Base-by-base conservation (phyloP, 2,888 invertebrate genomes). In the Epistrophe eligans region DNA sequence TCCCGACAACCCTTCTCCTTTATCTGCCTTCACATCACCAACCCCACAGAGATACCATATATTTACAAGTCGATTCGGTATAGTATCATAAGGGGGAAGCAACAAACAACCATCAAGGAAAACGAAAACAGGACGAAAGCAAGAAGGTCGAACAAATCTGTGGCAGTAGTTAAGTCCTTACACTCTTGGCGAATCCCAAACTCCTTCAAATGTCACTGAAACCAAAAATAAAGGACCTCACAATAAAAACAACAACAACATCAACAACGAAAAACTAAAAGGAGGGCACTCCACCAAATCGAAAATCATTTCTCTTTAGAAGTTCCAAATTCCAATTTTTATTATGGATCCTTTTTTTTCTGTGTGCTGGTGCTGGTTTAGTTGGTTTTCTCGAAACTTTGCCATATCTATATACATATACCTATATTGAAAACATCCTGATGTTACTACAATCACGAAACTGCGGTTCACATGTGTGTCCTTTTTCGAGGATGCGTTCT, bases 121-220 rank as follows among this genome's bases (percentile, higher is more conserved):
- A 62, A 77, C 57, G 70, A 60, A 60, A 64, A 71, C 58, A 60
- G 58, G 43, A 58, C 45, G 67, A 77, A 62, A 7, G 43, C 35
- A 50, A 15, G 48, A 38, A 38, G 67, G 72, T 50, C 74, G 77
- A 55, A 87, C 82, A 82, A 87, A 83, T 87, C 87, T 87, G 87
- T 87, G 87, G 87, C 87, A 87, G 79, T 87, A 87, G 87, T 87
- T 87, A 79, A 82, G 79, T 79, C 52, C 71, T 79, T 71, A 81
- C 52, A 79, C 82, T 79, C 35, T 50, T 81, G 67, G 70, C 70
- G 82, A 57, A 57, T 57, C 43, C 73, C 55, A 48, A 74, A 72
- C 77, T 72, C 66, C 80, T 85, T 81, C 58, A 79, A 79, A 79
- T 81, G 84, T 85, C 77, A 80, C 73, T 74, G 71, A 73, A 77